phyloP scores from a whole-genome alignment of 2,113 vertebrate genomes.

The Melanerpes aurifrons region DNA sequence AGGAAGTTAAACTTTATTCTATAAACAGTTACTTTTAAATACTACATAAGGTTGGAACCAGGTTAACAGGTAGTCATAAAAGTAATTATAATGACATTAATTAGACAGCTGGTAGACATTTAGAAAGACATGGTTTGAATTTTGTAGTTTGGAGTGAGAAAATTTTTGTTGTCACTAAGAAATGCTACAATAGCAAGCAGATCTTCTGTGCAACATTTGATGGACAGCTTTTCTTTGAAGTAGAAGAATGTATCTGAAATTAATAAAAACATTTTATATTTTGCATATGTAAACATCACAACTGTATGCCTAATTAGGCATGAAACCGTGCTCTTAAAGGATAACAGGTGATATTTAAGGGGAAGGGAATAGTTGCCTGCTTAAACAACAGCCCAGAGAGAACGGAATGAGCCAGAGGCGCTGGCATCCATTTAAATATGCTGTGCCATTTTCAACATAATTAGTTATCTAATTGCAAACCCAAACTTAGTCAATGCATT shows the following conservation, averaged over 20 bases:
- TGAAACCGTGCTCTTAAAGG: neutral
- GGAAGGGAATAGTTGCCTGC: slow-evolving; percentile 3
- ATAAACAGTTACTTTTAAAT: neutral
- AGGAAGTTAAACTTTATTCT: neutral
- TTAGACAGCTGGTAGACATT: neutral
- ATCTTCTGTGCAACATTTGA: neutral
- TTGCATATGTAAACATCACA: slow-evolving; percentile 14
- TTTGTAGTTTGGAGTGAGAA: neutral
- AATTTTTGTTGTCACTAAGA: neutral
- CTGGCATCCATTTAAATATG: slow-evolving; percentile 39
- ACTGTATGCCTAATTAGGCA: slow-evolving; percentile 11
- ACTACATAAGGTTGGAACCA: neutral
- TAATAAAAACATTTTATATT: neutral
- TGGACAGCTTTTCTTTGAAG: neutral
- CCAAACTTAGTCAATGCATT: slow-evolving; percentile 30
- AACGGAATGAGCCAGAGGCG: slow-evolving; percentile 30
- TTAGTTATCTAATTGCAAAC: slow-evolving; percentile 65
- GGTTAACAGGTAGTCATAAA: neutral
- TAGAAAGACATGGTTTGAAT: neutral
- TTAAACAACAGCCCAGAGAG: slow-evolving; percentile 21
- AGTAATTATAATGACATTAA: neutral
- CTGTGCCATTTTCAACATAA: slow-evolving; percentile 65
- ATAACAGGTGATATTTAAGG: slow-evolving; percentile 22
- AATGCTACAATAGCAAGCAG: neutral
- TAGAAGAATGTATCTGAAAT: neutral